Evolutionary conservation across 2,113 vertebrate genomes (phyloP), one percentile per base, ranked within the genome.

Genomic region (Cololabis saira): DNA sequence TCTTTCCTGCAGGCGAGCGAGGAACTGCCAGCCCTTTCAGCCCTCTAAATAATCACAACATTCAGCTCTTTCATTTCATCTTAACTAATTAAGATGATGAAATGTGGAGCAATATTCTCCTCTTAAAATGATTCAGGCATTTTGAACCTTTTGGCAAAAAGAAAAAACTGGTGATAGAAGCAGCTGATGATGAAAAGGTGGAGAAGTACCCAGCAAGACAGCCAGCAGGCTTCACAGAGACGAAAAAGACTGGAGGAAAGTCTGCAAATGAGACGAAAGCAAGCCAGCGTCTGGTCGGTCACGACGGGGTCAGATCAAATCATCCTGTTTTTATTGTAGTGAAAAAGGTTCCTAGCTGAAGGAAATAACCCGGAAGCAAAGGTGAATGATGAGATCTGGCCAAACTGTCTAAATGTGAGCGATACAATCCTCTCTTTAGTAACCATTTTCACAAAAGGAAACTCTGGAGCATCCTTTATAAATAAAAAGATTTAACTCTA

Each of bases 81-180:
- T 53, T 41, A 68, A 43, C 78, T 82, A 71, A 84, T 84, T 81
- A 79, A 73, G 61, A 74, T 87, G 84, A 87, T 84, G 84, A 79
- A 87, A 87, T 87, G 75, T 52, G 59, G 24, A 69, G 84, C 66
- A 87, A 87, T 22, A 54, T 71, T 52, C 51, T 65, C 37, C 7
- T 30, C 37, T 61, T 67, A 68, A 84, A 78, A 66, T 44, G 58
- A 71, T 71, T 58, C 65, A 53, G 67, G 67, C 74, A 55, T 71
- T 69, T 64, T 45, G 53, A 24, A 45, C 80, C 76, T 71, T 74
- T 72, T 62, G 77, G 63, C 63, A 33, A 75, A 73, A 65, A 71
- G 1, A 44, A 51, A 70, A 75, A 81, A 83, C 65, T 50, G 53
- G 59, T 19, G 55, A 67, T 53, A 16, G 12, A 63, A 52, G 77